These are phyloP conservation scores for Eupithecia dodoneata DNA, from an alignment of 2,888 invertebrate species.

Conservation along the genomic window DNA sequence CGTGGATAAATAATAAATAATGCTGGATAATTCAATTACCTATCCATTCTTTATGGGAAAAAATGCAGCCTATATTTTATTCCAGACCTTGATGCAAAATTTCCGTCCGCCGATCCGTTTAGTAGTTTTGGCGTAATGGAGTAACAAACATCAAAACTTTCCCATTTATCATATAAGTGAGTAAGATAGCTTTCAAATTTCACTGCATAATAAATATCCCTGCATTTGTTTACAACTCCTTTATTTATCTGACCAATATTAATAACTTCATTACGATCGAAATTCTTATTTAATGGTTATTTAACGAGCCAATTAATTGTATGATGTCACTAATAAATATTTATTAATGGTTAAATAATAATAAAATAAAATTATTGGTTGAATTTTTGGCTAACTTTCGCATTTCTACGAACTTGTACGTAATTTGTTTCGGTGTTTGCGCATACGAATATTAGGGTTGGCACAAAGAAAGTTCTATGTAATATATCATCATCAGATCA, in stretches of 20 bases:
- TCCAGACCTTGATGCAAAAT: too few species aligned
- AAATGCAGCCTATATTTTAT: too few species aligned
- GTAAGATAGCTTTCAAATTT: slow-evolving; percentile 16
- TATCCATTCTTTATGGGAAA: too few species aligned
- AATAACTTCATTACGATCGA: slow-evolving; percentile 57
- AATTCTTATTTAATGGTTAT: slow-evolving; percentile 50
- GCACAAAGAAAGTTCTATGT: slow-evolving; percentile 8
- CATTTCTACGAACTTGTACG: slow-evolving; percentile 72
- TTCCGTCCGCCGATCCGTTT: too few species aligned
- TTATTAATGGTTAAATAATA: slow-evolving; percentile 65
- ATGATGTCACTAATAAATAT: slow-evolving; percentile 68
- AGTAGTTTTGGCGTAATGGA: too few species aligned
- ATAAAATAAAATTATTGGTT: slow-evolving; percentile 60
- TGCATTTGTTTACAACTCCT: slow-evolving; percentile 45
- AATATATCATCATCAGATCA: background rate
- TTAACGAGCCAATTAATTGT: slow-evolving; percentile 63
- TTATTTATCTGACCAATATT: slow-evolving; percentile 55
- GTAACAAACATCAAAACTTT: too few species aligned
- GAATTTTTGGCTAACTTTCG: slow-evolving; percentile 60
- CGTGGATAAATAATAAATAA: too few species aligned
- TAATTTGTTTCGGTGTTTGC: slow-evolving; percentile 69
- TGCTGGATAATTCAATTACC: too few species aligned
- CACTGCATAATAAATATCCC: slow-evolving; percentile 42
- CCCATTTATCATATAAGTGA: too few species aligned
- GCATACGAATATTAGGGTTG: slow-evolving; percentile 55